phyloP scores from a whole-genome alignment of 2,888 invertebrate species.

The Himalopsyche anomala region DNA sequence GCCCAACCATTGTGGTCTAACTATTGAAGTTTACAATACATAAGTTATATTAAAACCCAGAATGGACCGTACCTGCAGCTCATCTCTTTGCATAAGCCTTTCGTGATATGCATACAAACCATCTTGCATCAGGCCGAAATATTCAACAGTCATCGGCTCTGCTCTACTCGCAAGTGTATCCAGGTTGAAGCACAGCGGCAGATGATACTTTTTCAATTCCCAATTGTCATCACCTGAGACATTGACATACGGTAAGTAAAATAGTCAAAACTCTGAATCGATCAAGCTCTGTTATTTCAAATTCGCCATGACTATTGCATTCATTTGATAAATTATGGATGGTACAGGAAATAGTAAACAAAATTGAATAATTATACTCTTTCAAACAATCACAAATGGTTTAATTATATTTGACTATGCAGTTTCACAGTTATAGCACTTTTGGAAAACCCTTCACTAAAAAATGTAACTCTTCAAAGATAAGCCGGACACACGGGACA shows the following conservation, averaged over 20 bases:
- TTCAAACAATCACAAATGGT: no score
- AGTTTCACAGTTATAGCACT: no score
- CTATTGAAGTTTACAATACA: neutral
- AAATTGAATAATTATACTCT: no score
- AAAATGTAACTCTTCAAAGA: no score
- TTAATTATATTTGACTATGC: no score
- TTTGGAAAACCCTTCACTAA: no score
- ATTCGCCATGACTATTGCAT: no score
- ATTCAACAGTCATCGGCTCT: neutral
- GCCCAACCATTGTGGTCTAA: no score
- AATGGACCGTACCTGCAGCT: neutral
- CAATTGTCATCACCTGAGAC: neutral
- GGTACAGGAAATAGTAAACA: no score
- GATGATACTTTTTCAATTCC: neutral
- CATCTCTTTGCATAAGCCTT: neutral
- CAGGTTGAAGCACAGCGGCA: neutral
- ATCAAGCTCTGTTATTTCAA: no score
- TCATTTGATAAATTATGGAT: no score
- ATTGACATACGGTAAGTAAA: neutral
- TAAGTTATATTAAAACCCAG: neutral
- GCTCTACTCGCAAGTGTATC: neutral
- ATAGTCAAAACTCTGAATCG: neutral
- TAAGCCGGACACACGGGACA: no score
- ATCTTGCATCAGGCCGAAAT: neutral
- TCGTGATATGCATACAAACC: neutral